Conservation (phyloP, 2,888 invertebrate species). For the Philereme vetulata region DNA sequence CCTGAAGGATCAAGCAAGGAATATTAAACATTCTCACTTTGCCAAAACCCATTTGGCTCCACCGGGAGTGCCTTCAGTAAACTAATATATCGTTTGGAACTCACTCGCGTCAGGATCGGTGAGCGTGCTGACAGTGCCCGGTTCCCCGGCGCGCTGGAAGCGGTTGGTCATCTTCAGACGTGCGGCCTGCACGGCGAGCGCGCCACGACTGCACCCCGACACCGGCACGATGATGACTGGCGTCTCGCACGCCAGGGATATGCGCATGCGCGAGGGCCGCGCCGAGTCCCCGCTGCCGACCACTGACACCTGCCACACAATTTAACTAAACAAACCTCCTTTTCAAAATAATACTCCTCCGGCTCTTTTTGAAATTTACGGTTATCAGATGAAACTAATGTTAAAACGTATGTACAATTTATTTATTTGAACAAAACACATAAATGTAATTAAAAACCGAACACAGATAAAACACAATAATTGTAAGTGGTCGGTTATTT, state of each 20-base stretch:
- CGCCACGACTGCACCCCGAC: conserved; percentile 89
- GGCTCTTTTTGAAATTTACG: too few species aligned
- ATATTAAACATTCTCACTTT: background rate
- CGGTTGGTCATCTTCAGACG: conserved; percentile 90
- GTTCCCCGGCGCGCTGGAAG: conserved; percentile 86
- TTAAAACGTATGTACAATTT: too few species aligned
- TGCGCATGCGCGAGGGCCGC: conserved; percentile 86
- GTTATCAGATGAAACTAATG: too few species aligned
- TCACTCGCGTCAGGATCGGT: conserved; percentile 61
- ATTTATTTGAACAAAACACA: too few species aligned
- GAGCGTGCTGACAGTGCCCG: conserved; percentile 77
- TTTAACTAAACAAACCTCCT: too few species aligned
- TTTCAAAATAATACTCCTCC: too few species aligned
- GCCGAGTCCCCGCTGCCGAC: conserved; percentile 57
- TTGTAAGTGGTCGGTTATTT: too few species aligned
- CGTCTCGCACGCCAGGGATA: conserved; percentile 72
- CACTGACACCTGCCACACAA: conserved; percentile 43
- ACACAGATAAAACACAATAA: too few species aligned
- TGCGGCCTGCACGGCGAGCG: conserved; percentile 92
- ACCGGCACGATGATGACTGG: conserved; percentile 95
- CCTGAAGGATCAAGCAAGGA: conserved; percentile 26
- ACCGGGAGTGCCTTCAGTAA: too few species aligned
- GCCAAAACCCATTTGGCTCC: background rate
- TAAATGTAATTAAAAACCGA: too few species aligned
- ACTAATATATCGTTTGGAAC: conserved; percentile 9